A percentile compares a stretch with the other conserved stretches of the same genome.
Conservation (phyloP, 2,113 vertebrate species). For the Nibea coibor region DNA sequence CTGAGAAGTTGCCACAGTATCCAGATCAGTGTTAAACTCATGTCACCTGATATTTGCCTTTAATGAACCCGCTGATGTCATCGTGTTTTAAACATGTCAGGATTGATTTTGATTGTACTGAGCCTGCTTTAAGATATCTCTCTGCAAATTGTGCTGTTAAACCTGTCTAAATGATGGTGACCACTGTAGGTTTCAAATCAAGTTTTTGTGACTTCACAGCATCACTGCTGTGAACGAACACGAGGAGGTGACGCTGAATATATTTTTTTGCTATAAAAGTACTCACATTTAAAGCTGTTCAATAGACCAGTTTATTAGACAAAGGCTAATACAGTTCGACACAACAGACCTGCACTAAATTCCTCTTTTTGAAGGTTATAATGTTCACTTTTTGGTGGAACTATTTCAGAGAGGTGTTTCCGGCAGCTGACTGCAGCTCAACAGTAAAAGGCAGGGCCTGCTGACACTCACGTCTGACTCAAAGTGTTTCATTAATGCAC, state of each 20-base stretch:
- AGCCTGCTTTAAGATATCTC: neutral
- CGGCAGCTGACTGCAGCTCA: neutral
- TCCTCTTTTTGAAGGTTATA: neutral
- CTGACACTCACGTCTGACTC: neutral
- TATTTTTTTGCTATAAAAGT: neutral
- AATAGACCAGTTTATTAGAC: neutral
- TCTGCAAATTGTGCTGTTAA: neutral
- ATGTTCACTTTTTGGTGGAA: neutral
- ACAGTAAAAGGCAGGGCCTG: neutral
- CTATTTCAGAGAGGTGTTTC: neutral
- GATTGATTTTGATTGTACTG: neutral
- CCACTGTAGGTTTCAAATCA: neutral
- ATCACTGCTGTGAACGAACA: neutral
- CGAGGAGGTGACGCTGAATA: neutral
- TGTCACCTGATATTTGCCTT: conserved; percentile 1
- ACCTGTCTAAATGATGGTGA: neutral
- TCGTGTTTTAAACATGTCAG: neutral
- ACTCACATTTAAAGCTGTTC: neutral
- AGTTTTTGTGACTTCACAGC: neutral
- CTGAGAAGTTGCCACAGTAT: neutral
- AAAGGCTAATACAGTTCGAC: neutral
- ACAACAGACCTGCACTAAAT: neutral
- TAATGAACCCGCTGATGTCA: neutral
- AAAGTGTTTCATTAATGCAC: neutral
- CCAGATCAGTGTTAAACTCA: neutral